A percentile compares a stretch with the other conserved stretches of the same genome.
phyloP scores from a whole-genome alignment of 2,888 invertebrate species.

The Dryadula phaetusa region DNA sequence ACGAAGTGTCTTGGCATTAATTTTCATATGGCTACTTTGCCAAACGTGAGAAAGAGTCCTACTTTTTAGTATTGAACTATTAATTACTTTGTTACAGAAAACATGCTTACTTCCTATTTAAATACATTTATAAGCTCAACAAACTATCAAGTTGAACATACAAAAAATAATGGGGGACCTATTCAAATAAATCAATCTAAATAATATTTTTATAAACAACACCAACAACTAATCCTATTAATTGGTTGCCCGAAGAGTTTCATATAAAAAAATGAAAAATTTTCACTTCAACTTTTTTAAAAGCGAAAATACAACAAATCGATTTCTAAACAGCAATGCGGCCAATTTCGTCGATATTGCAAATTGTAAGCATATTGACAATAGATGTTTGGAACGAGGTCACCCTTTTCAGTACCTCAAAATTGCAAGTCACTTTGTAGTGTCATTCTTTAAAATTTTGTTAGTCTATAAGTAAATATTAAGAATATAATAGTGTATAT shows the following conservation, averaged over 20 bases:
- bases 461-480: no score
- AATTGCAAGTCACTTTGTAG: background rate
- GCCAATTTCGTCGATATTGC: slow-evolving; percentile 33
- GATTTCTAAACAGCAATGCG: slow-evolving; percentile 32
- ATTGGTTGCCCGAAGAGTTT: background rate
- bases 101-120: background rate
- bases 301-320: slow-evolving; percentile 21
- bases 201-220: background rate
- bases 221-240: background rate
- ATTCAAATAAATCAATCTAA: background rate
- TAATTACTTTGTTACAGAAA: no score
- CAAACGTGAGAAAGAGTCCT: no score
- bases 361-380: slow-evolving; percentile 32
- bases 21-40: no score
- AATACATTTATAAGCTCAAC: background rate
- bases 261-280: background rate
- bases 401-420: slow-evolving; percentile 20
- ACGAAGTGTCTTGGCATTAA: no score
- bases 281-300: background rate
- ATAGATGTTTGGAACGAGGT: slow-evolving; percentile 33
- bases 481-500: no score
- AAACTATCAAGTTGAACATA: background rate
- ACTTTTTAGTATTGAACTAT: no score
- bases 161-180: background rate
- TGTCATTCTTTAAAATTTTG: no score